Base-by-base conservation (phyloP, 2,113 vertebrate species). In the Gallinago media region DNA sequence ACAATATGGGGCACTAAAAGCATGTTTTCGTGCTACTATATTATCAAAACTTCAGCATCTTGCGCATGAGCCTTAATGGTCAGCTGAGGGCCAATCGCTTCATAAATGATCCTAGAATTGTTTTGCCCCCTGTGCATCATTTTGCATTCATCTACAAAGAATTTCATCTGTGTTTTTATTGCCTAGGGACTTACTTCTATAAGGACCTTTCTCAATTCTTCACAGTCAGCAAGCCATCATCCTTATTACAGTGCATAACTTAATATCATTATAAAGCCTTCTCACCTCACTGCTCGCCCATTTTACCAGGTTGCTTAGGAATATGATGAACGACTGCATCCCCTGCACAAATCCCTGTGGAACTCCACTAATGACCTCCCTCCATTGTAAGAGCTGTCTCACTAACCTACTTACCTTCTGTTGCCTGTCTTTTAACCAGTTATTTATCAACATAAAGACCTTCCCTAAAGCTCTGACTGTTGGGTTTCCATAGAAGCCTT, bases 371-470 rank as follows among this genome's bases (percentile, higher is more conserved):
- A 95, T 95, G 94, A 94, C 92, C 85, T 92, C 59, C 42, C 34
- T 92, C 63, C 72, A 66, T 27, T 88, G 72, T 79, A 86, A 70
- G 76, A 86, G 75, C 79, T 91, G 44, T 58, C 88, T 95, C 72
- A 38, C 72, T 94, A 95, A 95, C 94, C 82, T 88, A 83, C 79
- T 90, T 97, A 93, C 71, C 78, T 96, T 94, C 88, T 92, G 94
- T 94, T 95, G 38, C n/a, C 62, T 88, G 79, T 90, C 83, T 92
- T 91, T 90, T 92, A 88, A 91, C 88, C 83, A 62, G 83, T 94
- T 94, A 94, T 97, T 95, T 92, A 86, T 97, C 92, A 95, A 80
- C 55, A 88, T 92, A 95, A 96, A 94, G 65, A 80, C 86, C 49
- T 95, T 95, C 70, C 66, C 75, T 92, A 80, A 95, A 86, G 72